These are phyloP conservation scores for Prorops nasuta DNA, from an alignment of 1,140 invertebrate genomes.

Conservation along the genomic window DNA sequence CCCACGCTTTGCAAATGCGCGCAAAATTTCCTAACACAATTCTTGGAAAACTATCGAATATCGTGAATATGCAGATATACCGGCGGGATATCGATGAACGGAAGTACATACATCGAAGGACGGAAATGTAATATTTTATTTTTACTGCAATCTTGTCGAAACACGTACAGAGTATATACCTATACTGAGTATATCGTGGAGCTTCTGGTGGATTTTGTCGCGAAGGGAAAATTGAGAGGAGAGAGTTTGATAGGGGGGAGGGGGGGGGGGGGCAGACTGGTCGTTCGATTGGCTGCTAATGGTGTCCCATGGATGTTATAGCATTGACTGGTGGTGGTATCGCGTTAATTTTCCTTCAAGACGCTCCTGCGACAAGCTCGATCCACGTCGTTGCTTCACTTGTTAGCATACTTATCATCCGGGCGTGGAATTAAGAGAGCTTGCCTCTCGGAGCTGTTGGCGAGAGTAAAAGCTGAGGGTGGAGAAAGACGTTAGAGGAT, in stretches of 20 bases:
- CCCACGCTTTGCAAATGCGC: too few species aligned
- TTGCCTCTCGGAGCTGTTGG: slow-evolving; percentile 15
- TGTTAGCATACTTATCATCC: slow-evolving; percentile 57
- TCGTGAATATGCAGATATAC: too few species aligned
- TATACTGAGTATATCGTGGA: too few species aligned
- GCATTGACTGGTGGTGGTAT: slow-evolving; percentile 48
- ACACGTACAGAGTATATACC: too few species aligned
- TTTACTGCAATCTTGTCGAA: too few species aligned
- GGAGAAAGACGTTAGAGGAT: slow-evolving; percentile 14
- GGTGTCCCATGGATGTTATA: slow-evolving; percentile 42
- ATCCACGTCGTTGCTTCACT: slow-evolving; percentile 37
- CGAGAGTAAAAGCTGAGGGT: slow-evolving; percentile 7
- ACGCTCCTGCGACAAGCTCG: slow-evolving; percentile 18
- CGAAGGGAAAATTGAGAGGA: slow-evolving; percentile 22
- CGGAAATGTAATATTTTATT: too few species aligned
- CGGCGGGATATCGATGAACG: too few species aligned
- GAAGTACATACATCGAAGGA: too few species aligned
- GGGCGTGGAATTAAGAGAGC: slow-evolving; percentile 47
- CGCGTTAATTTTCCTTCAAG: slow-evolving; percentile 49
- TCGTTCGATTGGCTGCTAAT: slow-evolving; percentile 47
- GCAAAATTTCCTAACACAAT: too few species aligned
- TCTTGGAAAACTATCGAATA: too few species aligned
- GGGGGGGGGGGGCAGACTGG: slow-evolving; percentile 28
- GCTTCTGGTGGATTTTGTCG: too few species aligned
- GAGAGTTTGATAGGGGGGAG: too few species aligned